A percentile compares a stretch with the other conserved stretches of the same genome.
phyloP scores from a whole-genome alignment of 2,888 invertebrate genomes.

The Plagiodera versicolora region DNA sequence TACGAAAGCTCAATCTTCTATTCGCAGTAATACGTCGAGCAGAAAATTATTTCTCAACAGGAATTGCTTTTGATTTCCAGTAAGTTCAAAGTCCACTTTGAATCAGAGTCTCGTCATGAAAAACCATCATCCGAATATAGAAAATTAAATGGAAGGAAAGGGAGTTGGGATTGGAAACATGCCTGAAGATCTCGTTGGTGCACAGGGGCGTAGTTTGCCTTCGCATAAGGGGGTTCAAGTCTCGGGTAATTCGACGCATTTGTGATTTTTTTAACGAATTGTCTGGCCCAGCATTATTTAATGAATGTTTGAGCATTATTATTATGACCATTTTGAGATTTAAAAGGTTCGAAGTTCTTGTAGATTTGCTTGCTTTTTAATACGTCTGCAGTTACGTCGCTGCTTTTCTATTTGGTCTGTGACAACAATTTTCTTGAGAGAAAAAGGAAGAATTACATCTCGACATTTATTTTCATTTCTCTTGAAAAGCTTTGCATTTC shows the following conservation, averaged over 20 bases:
- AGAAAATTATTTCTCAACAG: constrained; percentile 1
- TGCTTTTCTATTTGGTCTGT: too few species aligned
- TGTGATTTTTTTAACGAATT: too few species aligned
- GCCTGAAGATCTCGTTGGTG: neutral
- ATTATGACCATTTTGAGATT: too few species aligned
- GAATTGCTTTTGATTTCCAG: neutral
- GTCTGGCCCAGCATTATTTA: too few species aligned
- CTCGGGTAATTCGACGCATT: neutral
- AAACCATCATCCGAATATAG: neutral
- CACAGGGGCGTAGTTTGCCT: neutral
- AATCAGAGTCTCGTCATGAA: neutral
- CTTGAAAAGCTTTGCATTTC: too few species aligned
- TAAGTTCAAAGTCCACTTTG: neutral
- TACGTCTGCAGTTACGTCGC: too few species aligned
- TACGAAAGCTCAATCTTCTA: neutral
- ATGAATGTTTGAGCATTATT: too few species aligned
- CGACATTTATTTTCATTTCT: too few species aligned
- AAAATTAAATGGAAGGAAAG: neutral
- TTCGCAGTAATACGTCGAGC: neutral
- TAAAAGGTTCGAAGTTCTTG: too few species aligned
- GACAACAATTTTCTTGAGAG: too few species aligned
- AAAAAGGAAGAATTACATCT: too few species aligned
- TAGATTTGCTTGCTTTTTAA: too few species aligned
- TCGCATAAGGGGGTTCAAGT: neutral
- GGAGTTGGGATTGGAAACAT: neutral